Percentiles rank a stretch among this genome's conserved stretches.
Evolutionary conservation across 1,140 invertebrate species (phyloP).

Genomic region (Colletes gigas): DNA sequence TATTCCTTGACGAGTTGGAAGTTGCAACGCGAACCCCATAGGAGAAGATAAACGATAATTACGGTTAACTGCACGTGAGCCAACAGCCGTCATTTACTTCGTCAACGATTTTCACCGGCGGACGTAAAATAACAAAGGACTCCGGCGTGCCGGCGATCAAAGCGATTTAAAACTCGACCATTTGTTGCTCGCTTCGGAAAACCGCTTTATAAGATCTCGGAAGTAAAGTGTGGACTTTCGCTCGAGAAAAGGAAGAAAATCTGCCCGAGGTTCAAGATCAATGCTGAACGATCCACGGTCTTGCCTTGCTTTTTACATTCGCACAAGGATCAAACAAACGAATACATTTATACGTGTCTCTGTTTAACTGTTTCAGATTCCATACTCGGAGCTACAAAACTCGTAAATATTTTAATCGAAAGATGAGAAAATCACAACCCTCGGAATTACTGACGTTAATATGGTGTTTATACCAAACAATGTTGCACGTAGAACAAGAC

Average conservation of each 20-base stretch:
- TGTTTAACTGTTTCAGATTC: too few species aligned
- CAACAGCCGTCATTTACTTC: conserved; percentile 28
- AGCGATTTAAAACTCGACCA: not conserved
- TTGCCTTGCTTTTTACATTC: too few species aligned
- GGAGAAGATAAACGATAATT: conserved; percentile 44
- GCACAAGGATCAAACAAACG: too few species aligned
- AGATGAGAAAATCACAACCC: too few species aligned
- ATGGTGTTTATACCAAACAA: too few species aligned
- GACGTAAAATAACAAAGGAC: not conserved
- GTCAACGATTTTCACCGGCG: conserved; percentile 14
- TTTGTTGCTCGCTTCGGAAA: conserved; percentile 13
- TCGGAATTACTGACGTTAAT: too few species aligned
- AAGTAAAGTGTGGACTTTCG: not conserved
- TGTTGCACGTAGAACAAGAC: too few species aligned
- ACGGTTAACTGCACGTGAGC: conserved; percentile 30
- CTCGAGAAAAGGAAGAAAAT: not conserved
- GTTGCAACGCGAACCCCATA: conserved; percentile 2
- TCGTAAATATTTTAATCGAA: too few species aligned
- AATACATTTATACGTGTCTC: too few species aligned
- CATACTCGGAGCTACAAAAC: too few species aligned
- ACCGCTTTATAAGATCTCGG: conserved; percentile 2
- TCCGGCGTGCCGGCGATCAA: not conserved
- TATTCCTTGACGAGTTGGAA: conserved; percentile 37
- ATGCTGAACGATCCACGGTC: not conserved
- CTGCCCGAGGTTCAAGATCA: not conserved